Conservation (phyloP, 1,140 invertebrate genomes). For the Monochamus saltuarius region DNA sequence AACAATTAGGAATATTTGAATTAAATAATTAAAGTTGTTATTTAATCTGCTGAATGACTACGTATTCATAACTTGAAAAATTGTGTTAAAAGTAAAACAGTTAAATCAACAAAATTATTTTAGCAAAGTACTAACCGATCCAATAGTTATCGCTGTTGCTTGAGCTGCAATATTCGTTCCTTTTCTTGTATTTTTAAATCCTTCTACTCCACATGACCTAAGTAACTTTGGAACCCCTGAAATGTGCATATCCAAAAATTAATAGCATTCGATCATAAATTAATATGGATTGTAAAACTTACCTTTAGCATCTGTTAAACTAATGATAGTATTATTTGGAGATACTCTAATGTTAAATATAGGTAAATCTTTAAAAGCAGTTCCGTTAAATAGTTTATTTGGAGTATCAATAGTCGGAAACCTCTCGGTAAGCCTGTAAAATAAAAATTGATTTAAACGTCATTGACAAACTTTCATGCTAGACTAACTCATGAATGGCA, state of each 20-base stretch:
- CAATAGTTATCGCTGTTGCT: constrained; percentile 80
- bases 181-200: constrained; percentile 92
- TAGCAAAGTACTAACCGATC: constrained; percentile 58
- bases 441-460: constrained; percentile 24
- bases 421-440: constrained; percentile 64
- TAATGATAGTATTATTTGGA: constrained; percentile 86
- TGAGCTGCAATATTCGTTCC: constrained; percentile 96
- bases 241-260: constrained; percentile 32
- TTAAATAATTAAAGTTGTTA: constrained; percentile 9
- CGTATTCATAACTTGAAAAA: too few relatives aligned
- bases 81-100: too few relatives aligned
- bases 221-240: constrained; percentile 60
- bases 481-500: constrained; percentile 47
- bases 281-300: background rate
- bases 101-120: background rate
- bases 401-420: constrained; percentile 76
- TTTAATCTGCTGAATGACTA: too few relatives aligned
- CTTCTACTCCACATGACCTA: constrained; percentile 82
- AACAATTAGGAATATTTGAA: constrained; percentile 21
- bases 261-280: background rate
- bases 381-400: constrained; percentile 73
- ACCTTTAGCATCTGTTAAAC: constrained; percentile 69
- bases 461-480: constrained; percentile 9
- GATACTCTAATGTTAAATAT: constrained; percentile 79
- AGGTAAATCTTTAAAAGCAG: constrained; percentile 76